These are phyloP conservation scores for Ataeniobius toweri DNA, from an alignment of 2,797 vertebrate species.

Conservation along the genomic window DNA sequence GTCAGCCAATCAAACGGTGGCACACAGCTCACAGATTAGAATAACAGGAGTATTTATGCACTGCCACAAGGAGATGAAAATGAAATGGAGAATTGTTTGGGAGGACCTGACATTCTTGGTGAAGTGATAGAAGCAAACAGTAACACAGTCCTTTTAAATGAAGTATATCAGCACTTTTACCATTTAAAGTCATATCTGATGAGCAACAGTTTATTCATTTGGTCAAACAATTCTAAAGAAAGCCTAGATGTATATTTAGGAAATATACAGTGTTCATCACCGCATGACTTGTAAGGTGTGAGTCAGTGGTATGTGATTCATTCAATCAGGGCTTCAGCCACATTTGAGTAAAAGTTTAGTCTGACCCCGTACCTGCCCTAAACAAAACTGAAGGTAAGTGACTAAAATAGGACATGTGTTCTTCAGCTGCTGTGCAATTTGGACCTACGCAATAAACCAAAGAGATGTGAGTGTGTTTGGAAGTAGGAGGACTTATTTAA, in stretches of 20 bases:
- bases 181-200: not conserved
- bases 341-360: conserved; percentile 26
- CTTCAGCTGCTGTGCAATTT: conserved; percentile 13
- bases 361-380: conserved; percentile 20
- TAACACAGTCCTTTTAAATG: not conserved
- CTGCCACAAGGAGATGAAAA: conserved; percentile 54
- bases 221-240: not conserved
- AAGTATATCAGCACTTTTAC: not conserved
- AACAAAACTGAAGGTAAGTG: conserved; percentile 25
- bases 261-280: conserved; percentile 23
- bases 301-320: conserved; percentile 55
- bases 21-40: conserved; percentile 73
- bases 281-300: conserved; percentile 31
- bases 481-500: conserved; percentile 54
- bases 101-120: conserved; percentile 46
- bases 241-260: not conserved
- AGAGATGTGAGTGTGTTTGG: conserved; percentile 14
- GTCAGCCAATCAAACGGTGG: conserved; percentile 72
- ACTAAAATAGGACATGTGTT: conserved; percentile 34
- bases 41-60: conserved; percentile 75
- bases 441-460: conserved; percentile 25
- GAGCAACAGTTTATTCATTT: not conserved
- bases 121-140: not conserved
- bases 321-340: conserved; percentile 33
- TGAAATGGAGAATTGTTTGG: conserved; percentile 49